Evolutionary conservation across 2,888 invertebrate species (phyloP).

Genomic region (Oligia fasciuncula): DNA sequence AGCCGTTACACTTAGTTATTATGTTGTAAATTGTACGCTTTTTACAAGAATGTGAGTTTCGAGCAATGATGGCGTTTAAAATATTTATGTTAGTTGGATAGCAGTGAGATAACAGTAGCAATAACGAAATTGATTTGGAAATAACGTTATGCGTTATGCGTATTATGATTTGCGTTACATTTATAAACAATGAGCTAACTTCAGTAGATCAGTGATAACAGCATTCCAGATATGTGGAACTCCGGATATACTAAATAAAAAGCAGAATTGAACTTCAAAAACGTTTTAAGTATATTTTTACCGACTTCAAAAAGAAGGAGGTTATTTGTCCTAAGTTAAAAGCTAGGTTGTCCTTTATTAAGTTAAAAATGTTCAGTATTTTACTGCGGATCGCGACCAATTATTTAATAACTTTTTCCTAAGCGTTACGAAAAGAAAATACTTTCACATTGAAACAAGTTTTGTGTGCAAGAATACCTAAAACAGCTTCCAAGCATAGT

Average conservation of each 20-base stretch:
- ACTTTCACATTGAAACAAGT: background rate
- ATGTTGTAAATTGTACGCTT: constrained; percentile 53
- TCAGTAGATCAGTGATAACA: background rate
- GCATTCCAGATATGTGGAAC: background rate
- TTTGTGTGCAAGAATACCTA: background rate
- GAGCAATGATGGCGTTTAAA: constrained; percentile 43
- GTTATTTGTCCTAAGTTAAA: background rate
- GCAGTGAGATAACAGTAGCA: constrained; percentile 39
- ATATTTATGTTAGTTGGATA: constrained; percentile 41
- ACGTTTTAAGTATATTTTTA: background rate
- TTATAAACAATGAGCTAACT: background rate
- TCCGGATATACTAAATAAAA: too few species aligned
- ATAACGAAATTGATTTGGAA: constrained; percentile 35
- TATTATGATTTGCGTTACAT: constrained; percentile 14
- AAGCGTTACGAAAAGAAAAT: background rate
- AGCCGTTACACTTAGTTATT: constrained; percentile 58
- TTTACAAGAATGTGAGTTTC: constrained; percentile 40
- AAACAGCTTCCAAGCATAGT: background rate
- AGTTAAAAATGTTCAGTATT: background rate
- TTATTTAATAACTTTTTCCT: background rate
- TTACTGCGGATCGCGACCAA: background rate
- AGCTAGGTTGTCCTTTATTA: too few species aligned
- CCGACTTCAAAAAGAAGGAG: too few species aligned
- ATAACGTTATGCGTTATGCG: constrained; percentile 25
- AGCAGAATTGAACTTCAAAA: background rate